Conservation (phyloP, 2,797 vertebrate species). For the Dendrocincla fuliginosa region DNA sequence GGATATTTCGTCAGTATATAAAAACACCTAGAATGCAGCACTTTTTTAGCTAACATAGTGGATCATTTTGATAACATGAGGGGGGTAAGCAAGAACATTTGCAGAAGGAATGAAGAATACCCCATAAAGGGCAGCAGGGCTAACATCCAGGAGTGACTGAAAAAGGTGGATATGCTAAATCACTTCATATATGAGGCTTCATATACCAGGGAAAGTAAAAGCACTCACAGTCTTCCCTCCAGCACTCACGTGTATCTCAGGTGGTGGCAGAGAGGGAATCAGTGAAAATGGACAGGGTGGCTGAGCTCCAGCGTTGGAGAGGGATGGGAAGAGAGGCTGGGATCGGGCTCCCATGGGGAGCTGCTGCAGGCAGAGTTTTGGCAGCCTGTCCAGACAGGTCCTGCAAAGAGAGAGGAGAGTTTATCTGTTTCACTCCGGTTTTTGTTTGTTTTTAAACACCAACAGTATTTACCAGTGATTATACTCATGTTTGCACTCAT, state of each 20-base stretch:
- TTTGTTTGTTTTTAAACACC: slow-evolving; percentile 48
- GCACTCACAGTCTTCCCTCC: rapidly evolving
- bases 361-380: background rate
- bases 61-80: background rate
- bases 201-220: background rate
- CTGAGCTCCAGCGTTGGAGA: rapidly evolving
- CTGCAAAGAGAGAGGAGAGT: rapidly evolving
- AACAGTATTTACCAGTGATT: background rate
- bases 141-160: background rate
- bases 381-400: background rate
- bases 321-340: background rate
- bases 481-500: slow-evolving; percentile 4
- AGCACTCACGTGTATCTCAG: background rate
- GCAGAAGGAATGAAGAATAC: background rate
- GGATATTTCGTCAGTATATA: rapidly evolving
- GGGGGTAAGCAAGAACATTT: background rate
- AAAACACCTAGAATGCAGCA: background rate
- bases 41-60: background rate
- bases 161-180: background rate
- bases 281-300: rapidly evolving
- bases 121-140: background rate
- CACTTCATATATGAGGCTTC: background rate
- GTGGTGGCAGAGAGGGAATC: background rate
- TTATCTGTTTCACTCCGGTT: background rate
- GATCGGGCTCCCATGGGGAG: background rate